Evolutionary conservation across 2,797 vertebrate genomes (phyloP).

Genomic region (Diplodus sargus): DNA sequence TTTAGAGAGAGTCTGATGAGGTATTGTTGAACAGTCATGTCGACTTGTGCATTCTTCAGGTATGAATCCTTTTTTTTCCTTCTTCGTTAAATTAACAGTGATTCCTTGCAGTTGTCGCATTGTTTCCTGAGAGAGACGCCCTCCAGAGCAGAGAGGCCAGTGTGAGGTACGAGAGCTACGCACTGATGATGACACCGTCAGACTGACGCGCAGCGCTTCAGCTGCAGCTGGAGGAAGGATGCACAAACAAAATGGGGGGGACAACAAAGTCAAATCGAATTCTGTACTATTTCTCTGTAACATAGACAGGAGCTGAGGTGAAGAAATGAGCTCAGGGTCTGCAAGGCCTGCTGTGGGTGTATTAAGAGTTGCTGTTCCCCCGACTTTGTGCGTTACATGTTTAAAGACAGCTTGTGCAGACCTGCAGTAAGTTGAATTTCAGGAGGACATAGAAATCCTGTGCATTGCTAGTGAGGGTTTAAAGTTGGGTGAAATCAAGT

Average conservation of each 20-base stretch:
- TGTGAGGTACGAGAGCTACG: conserved; percentile 59
- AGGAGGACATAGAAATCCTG: conserved; percentile 4
- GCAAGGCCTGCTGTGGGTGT: conserved; percentile 1
- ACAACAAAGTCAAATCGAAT: conserved; percentile 29
- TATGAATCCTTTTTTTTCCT: conserved; percentile 62
- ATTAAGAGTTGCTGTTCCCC: conserved; percentile 28
- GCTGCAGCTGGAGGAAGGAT: conserved; percentile 43
- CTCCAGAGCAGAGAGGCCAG: conserved; percentile 63
- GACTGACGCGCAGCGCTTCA: conserved; percentile 32
- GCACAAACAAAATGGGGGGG: conserved; percentile 29
- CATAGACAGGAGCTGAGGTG: conserved; percentile 1
- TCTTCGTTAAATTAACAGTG: conserved; percentile 62
- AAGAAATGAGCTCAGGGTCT: conserved; percentile 25
- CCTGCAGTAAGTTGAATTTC: conserved; percentile 29
- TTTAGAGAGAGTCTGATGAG: conserved; percentile 78
- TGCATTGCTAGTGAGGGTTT: conserved; percentile 17
- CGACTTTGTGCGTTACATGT: conserved; percentile 37
- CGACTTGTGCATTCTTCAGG: conserved; percentile 75
- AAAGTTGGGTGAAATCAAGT: conserved; percentile 18
- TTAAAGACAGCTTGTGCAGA: conserved; percentile 47
- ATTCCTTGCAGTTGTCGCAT: conserved; percentile 69
- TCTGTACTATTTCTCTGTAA: conserved; percentile 30
- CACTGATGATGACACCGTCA: conserved; percentile 13
- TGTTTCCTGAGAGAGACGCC: conserved; percentile 83
- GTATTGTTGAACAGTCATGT: conserved; percentile 75